Percentiles rank a stretch among this genome's conserved stretches.
phyloP scores from a whole-genome alignment of 2,888 invertebrate species.

The Cataglyphis cursor region DNA sequence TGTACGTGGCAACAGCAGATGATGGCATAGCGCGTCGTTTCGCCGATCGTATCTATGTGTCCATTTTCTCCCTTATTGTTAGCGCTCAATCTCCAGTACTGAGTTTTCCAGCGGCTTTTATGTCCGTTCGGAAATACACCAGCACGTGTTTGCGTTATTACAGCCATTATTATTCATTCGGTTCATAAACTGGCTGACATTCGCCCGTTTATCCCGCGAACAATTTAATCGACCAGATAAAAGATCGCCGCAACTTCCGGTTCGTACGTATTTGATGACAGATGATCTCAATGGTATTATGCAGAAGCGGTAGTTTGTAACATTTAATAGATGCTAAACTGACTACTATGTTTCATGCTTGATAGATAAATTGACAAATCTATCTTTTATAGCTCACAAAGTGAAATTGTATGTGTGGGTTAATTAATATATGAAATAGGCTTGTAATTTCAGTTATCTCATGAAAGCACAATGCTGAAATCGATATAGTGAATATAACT shows the following conservation, averaged over 20 bases:
- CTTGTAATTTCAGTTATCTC: conserved; percentile 38
- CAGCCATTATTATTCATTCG: conserved; percentile 51
- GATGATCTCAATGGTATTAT: conserved; percentile 5
- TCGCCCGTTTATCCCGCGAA: conserved; percentile 33
- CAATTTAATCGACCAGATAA: conserved; percentile 26
- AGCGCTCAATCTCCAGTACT: conserved; percentile 64
- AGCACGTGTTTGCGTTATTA: conserved; percentile 48
- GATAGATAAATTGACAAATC: conserved; percentile 40
- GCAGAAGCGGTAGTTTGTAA: not conserved
- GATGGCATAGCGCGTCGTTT: conserved; percentile 61
- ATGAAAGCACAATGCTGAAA: conserved; percentile 27
- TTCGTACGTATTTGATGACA: not conserved
- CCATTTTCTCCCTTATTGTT: conserved; percentile 71
- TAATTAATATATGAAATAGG: conserved; percentile 33
- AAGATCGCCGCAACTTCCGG: conserved; percentile 14
- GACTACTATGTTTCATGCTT: conserved; percentile 16
- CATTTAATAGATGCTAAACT: conserved; percentile 2
- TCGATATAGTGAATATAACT: conserved; percentile 23
- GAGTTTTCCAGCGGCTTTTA: conserved; percentile 49
- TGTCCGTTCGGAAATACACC: conserved; percentile 39
- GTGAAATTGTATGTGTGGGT: not conserved
- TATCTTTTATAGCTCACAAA: conserved; percentile 24
- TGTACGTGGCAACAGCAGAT: conserved; percentile 53
- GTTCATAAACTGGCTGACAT: not conserved
- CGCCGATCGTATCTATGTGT: conserved; percentile 68